Percentiles rank a stretch among this genome's conserved stretches.
phyloP scores from a whole-genome alignment of 1,140 invertebrate species.

The Habropoda laboriosa region DNA sequence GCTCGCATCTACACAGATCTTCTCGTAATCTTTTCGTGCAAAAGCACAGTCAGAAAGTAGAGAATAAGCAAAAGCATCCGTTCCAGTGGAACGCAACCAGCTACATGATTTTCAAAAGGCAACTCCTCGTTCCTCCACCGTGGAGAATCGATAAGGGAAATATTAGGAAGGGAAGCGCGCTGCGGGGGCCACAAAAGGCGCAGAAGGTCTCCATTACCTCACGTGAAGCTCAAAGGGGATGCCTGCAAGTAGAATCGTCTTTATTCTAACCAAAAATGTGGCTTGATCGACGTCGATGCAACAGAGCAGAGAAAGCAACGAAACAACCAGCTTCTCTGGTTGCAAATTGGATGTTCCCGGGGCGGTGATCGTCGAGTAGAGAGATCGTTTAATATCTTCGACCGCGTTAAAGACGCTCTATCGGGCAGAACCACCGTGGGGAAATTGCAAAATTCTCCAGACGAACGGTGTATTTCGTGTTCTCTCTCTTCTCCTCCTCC shows the following conservation, averaged over 20 bases:
- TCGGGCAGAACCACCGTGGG: too few species aligned
- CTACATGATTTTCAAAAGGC: slow-evolving; percentile 19
- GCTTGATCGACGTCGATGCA: neutral
- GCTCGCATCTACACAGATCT: too few species aligned
- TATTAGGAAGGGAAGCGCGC: slow-evolving; percentile 37
- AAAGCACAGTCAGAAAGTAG: neutral
- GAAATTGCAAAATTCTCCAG: neutral
- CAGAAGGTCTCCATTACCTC: slow-evolving; percentile 31
- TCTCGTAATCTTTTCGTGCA: neutral
- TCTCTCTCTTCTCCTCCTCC: too few species aligned
- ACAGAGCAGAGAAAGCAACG: too few species aligned
- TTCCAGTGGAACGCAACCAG: neutral
- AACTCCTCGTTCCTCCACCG: neutral
- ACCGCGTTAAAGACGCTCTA: too few species aligned
- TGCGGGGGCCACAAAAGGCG: slow-evolving; percentile 19
- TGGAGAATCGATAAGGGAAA: slow-evolving; percentile 20
- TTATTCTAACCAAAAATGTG: slow-evolving; percentile 6
- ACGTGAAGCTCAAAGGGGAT: slow-evolving; percentile 20
- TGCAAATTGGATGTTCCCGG: slow-evolving; percentile 18
- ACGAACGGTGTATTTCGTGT: neutral
- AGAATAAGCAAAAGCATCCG: slow-evolving; percentile 1
- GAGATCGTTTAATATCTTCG: slow-evolving; percentile 10
- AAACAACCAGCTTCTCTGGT: neutral
- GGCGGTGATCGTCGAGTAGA: too few species aligned
- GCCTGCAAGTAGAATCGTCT: neutral